phyloP scores from a whole-genome alignment of 2,888 invertebrate genomes.

The Syrphus vitripennis region DNA sequence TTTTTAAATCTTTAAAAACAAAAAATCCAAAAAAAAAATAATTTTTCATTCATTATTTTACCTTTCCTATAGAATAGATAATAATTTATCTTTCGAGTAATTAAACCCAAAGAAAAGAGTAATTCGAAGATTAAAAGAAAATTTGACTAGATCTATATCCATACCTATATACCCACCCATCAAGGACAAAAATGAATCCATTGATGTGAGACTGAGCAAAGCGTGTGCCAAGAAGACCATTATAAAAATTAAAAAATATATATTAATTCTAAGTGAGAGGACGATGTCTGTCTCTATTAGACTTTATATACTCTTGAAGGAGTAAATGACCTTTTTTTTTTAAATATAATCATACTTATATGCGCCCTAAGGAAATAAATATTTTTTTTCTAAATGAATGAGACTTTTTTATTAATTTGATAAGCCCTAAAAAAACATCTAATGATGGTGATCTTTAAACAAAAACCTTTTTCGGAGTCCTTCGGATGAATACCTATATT shows the following conservation, averaged over 20 bases:
- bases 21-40: not conserved
- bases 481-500: not conserved
- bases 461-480: not conserved
- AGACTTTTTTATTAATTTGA: conserved; percentile 15
- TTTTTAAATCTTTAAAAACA: not conserved
- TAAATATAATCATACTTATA: not conserved
- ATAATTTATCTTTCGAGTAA: not conserved
- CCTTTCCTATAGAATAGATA: not conserved
- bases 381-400: not conserved
- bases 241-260: conserved; percentile 2
- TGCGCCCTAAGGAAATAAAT: not conserved
- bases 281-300: not conserved
- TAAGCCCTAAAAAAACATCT: conserved; percentile 2
- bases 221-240: conserved; percentile 2
- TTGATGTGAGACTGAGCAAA: not conserved
- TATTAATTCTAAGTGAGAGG: not conserved
- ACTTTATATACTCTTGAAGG: not conserved
- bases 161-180: too few relatives aligned
- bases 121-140: not conserved
- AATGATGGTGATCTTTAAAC: not conserved
- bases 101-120: not conserved
- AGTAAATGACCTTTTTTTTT: not conserved
- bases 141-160: not conserved
- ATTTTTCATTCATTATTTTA: not conserved
- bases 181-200: not conserved